Evolutionary conservation across 1,140 invertebrate genomes (phyloP).

Genomic region (Nymphalis io): DNA sequence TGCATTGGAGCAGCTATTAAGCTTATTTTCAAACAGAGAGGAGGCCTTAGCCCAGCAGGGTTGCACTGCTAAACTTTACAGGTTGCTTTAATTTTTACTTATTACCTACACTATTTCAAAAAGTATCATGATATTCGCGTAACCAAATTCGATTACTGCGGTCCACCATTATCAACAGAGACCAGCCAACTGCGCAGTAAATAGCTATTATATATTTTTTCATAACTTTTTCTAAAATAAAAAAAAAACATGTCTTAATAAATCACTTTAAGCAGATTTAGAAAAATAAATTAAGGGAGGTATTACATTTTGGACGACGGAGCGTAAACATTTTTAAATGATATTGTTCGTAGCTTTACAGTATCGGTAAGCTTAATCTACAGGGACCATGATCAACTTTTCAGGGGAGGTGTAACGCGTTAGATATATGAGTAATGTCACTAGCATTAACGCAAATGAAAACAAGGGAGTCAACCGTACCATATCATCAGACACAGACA

Average conservation of each 20-base stretch:
- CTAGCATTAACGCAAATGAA: slow-evolving; percentile 1
- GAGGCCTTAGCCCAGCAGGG: too few species aligned
- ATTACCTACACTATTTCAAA: too few species aligned
- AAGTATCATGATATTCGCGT: too few species aligned
- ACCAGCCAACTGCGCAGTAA: too few species aligned
- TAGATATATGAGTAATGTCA: not conserved
- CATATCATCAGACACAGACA: too few species aligned
- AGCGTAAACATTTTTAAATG: slow-evolving; percentile 10
- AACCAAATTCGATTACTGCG: too few species aligned
- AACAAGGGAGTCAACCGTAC: not conserved
- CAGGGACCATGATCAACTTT: not conserved
- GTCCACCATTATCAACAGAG: not conserved
- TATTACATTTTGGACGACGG: not conserved
- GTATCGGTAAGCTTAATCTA: not conserved
- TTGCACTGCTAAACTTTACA: too few species aligned
- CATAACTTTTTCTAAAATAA: not conserved
- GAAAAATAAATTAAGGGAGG: not conserved
- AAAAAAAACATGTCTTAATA: not conserved
- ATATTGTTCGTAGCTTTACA: slow-evolving; percentile 8
- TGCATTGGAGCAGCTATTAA: too few species aligned
- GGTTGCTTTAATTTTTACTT: too few species aligned
- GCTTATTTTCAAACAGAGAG: too few species aligned
- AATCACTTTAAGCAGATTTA: not conserved
- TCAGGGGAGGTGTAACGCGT: not conserved
- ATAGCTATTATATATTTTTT: too few species aligned